Conservation (phyloP, 2,113 vertebrate species). For the Alaudala cheleensis region DNA sequence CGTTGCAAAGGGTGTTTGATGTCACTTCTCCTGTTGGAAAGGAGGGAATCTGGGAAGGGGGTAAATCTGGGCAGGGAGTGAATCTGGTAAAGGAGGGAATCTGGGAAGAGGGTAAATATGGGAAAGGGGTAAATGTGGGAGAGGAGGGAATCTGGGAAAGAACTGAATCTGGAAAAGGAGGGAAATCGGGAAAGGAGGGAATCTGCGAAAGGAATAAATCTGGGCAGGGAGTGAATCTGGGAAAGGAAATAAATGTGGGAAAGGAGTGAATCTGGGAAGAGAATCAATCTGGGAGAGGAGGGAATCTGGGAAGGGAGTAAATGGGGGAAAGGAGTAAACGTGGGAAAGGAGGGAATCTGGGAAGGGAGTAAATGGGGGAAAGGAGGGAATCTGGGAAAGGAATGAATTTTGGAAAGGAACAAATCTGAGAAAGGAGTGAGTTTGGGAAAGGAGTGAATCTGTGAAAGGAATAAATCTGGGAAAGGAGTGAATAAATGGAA, state of each 20-base stretch:
- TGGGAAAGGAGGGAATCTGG: rapidly evolving
- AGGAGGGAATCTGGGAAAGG: rapidly evolving
- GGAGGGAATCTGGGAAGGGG: rapidly evolving
- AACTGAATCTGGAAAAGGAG: rapidly evolving
- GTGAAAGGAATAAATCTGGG: background rate
- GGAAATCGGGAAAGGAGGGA: rapidly evolving
- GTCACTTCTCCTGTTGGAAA: rapidly evolving
- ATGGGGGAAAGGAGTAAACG: rapidly evolving
- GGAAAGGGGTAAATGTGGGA: background rate
- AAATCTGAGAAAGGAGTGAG: no score
- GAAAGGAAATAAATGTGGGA: rapidly evolving
- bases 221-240: rapidly evolving
- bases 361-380: background rate
- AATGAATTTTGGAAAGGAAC: background rate
- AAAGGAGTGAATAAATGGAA: no score
- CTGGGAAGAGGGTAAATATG: rapidly evolving
- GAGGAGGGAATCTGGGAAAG: no score
- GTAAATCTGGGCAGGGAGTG: rapidly evolving
- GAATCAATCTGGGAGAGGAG: rapidly evolving
- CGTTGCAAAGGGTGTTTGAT: background rate
- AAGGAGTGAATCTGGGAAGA: rapidly evolving
- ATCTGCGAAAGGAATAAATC: rapidly evolving
- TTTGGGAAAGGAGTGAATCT: rapidly evolving
- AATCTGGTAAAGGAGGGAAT: background rate
- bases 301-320: rapidly evolving